phyloP scores from a whole-genome alignment of 2,888 invertebrate genomes.

The Pachymerium ferrugineum region DNA sequence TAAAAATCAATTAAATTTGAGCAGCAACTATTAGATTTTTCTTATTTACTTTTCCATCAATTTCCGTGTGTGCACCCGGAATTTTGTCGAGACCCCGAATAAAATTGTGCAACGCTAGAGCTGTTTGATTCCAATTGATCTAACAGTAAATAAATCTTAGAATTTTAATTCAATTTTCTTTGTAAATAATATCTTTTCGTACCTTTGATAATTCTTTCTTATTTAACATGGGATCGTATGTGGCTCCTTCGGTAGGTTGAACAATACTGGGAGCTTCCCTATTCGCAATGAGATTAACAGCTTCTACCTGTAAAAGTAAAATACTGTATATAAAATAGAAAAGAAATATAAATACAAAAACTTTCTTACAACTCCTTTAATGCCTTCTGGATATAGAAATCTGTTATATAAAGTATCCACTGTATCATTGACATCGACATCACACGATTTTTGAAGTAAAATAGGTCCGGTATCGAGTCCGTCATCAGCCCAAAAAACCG shows the following conservation, averaged over 20 bases:
- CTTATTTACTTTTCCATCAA: slow-evolving; percentile 55
- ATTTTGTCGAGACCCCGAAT: slow-evolving; percentile 90
- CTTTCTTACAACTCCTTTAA: slow-evolving; percentile 55
- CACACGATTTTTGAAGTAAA: slow-evolving; percentile 73
- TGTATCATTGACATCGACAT: slow-evolving; percentile 78
- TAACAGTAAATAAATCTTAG: no score
- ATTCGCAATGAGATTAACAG: slow-evolving; percentile 79
- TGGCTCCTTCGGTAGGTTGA: slow-evolving; percentile 81
- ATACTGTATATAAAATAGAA: no score
- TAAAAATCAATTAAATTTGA: not conserved
- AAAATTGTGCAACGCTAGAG: slow-evolving; percentile 78
- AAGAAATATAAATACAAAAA: not conserved
- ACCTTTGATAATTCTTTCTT: slow-evolving; percentile 76
- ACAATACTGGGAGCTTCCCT: slow-evolving; percentile 71
- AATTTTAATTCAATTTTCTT: no score
- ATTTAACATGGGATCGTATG: slow-evolving; percentile 85
- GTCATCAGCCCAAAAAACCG: slow-evolving; percentile 96
- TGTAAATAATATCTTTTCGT: no score
- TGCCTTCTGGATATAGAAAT: slow-evolving; percentile 75
- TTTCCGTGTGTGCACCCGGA: slow-evolving; percentile 75
- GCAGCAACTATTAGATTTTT: not conserved
- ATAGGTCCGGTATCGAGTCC: slow-evolving; percentile 94
- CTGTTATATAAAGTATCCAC: slow-evolving; percentile 89
- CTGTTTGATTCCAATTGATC: slow-evolving; percentile 67
- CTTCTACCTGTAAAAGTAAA: slow-evolving; percentile 48